Conservation (phyloP, 1,140 invertebrate genomes). For the Leptopilina boulardi region DNA sequence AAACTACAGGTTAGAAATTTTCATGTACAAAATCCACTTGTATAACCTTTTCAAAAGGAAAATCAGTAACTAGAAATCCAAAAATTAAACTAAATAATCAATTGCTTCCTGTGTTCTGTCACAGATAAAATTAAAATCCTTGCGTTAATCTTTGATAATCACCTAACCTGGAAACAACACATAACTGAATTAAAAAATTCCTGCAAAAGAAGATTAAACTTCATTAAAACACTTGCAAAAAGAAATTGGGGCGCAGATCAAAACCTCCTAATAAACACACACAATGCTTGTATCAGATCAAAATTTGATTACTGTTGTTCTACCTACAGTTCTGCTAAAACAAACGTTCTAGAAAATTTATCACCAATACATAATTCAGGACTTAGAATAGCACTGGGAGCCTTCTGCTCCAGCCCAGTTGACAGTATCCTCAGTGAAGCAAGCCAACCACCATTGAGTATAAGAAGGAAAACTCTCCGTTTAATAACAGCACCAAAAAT, state of each 20-base stretch:
- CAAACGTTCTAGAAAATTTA: neutral
- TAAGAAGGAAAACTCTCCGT: neutral
- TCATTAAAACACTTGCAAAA: constrained; percentile 39
- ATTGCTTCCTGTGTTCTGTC: neutral
- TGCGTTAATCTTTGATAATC: constrained; percentile 45
- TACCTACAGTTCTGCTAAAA: constrained; percentile 14
- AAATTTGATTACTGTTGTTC: constrained; percentile 41
- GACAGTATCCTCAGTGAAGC: neutral
- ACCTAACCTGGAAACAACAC: constrained; percentile 43
- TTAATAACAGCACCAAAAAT: neutral
- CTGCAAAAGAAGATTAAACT: constrained; percentile 31
- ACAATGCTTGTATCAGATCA: constrained; percentile 40
- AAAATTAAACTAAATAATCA: constrained; percentile 21
- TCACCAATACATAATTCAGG: neutral
- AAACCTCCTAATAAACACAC: neutral
- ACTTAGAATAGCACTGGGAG: neutral
- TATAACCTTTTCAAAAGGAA: constrained; percentile 42
- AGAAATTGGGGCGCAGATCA: constrained; percentile 44
- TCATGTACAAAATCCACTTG: constrained; percentile 43
- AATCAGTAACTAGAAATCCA: neutral
- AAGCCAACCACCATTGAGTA: neutral
- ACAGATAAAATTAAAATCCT: constrained; percentile 45
- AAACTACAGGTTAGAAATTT: constrained; percentile 45
- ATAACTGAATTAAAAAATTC: constrained; percentile 35
- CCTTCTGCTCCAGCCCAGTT: neutral